Evolutionary conservation across 1,140 invertebrate species (phyloP), one percentile per base, ranked within the genome.

Genomic region (Phenacoccus solenopsis): DNA sequence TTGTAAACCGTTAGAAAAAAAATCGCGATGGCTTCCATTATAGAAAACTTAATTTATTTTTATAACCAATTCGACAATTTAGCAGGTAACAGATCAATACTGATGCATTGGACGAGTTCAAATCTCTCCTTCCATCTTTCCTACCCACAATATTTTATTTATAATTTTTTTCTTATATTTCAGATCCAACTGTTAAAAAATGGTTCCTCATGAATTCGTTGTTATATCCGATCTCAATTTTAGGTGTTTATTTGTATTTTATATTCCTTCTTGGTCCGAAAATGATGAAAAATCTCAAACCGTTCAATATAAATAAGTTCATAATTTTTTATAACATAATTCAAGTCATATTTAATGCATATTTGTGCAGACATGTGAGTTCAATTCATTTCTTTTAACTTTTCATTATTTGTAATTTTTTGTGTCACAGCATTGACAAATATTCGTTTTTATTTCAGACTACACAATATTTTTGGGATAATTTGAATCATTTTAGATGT

Each of bases 221-320:
- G n/a, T 83, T 81, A 75, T 81, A 81, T 4, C 79, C 80, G 0
- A 1, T 86, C 1, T 72, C 73, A 1, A 79, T 92, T 9, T 77
- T 90, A 69, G 75, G 80, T 9, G 76, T 84, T 9, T 93, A 92
- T 74, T 78, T 90, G 28, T 80, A 85, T 56, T 83, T 88, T 70
- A 84, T 92, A 1, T 77, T 87, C 16, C 86, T 84, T 64, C 86
- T 87, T 84, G 91, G 91, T 0, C 91, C 90, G 5, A 82, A 80
- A 69, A 76, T 79, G 16, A 85, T 85, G 84, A 79, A 79, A 71
- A 75, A 81, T 68, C 74, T 81, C 32, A 74, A 79, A 71, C 78
- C 84, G 10, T 80, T 80, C 70, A 75, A 83, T 24, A 75, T 85
- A 0, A 76, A 82, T 12, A 74, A 74, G 27, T 49, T 82, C 21